Percentiles rank a stretch among this genome's conserved stretches.
These are phyloP conservation scores for Subanguina moxae DNA, from an alignment of 1,140 invertebrate genomes.

Conservation along the genomic window DNA sequence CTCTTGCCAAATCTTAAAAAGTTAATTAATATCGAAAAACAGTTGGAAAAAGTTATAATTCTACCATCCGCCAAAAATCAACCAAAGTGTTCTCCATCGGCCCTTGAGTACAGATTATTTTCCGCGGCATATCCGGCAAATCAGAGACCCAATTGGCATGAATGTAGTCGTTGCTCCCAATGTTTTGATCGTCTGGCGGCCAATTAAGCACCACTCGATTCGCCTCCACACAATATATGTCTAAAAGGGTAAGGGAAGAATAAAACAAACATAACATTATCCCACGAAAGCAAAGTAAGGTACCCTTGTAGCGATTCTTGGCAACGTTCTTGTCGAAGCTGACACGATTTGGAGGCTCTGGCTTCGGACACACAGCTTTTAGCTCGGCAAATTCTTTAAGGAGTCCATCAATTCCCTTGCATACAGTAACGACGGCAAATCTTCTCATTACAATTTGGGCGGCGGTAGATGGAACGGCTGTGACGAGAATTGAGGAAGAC, in stretches of 20 bases:
- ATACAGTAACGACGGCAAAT: neutral
- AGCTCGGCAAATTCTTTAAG: slow-evolving; percentile 37
- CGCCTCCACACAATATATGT: slow-evolving; percentile 39
- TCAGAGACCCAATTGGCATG: slow-evolving; percentile 31
- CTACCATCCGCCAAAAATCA: slow-evolving; percentile 33
- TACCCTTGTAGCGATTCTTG: slow-evolving; percentile 40
- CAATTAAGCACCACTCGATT: slow-evolving; percentile 34
- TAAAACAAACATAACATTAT: neutral
- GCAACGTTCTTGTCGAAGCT: slow-evolving; percentile 16
- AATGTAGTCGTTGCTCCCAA: slow-evolving; percentile 31
- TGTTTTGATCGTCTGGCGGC: slow-evolving; percentile 30
- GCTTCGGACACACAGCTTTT: slow-evolving; percentile 31
- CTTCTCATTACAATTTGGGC: neutral
- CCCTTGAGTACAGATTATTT: slow-evolving; percentile 32
- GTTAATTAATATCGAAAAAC: slow-evolving; percentile 14
- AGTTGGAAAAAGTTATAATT: neutral
- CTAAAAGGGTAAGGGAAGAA: neutral
- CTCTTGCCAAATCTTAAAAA: slow-evolving; percentile 22
- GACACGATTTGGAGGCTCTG: neutral
- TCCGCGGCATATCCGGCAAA: slow-evolving; percentile 15
- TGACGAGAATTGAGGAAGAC: neutral
- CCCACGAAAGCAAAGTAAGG: neutral
- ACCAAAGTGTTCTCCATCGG: slow-evolving; percentile 20
- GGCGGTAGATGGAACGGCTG: neutral
- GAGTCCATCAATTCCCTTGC: slow-evolving; percentile 24